Evolutionary conservation across 53 echinoderm and acorn worm species (phyloP), one percentile per base, ranked within the genome.

Genomic region (Temnopleurus reevesii): DNA sequence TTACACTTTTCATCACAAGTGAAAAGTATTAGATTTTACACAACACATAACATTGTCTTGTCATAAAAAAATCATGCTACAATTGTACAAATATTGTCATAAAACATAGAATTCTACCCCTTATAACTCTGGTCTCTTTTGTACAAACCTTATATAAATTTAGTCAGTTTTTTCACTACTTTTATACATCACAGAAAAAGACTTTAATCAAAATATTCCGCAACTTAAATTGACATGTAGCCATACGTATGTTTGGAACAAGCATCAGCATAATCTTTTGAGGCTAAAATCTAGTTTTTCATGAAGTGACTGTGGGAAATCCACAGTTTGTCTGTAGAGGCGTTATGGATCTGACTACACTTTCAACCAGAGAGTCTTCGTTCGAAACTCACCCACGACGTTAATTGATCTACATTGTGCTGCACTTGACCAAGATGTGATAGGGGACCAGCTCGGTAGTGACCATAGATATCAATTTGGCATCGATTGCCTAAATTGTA

Each of bases 1-100:
- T 53, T 83, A 83, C 81, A 81, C 83, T 83, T 83, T 81, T 83
- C 83, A 55, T 55, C 83, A 83, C 54, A 56, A 83, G 83, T 83
- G 38, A 83, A 33, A 83, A 83, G 53, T 83, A 56, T 35, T 83
- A 83, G 49, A 83, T 33, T 33, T 83, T 83, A 79, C 79, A 79
- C 79, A 77, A 46, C 13, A 46, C 36, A 77, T 29, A 49, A 23
- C 45, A 79, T 28, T 47, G 46, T 55, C 55, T 56, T 55, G 30
- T 33, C 26, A 83, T 55, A 83, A 49, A 45, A 77, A 45, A 77
- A 7, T 45, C 46, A 46, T 36, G 10, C 30, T 34, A 83, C 83
- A 56, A 35, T 83, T 12, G 55, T 83, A 83, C 56, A 83, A 83
- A 35, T 33, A 35, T 33, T 38, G 13, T 83, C 83, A 83, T 83